These are phyloP conservation scores for Magallana angulata DNA, from an alignment of 1,140 invertebrate species.

Conservation along the genomic window DNA sequence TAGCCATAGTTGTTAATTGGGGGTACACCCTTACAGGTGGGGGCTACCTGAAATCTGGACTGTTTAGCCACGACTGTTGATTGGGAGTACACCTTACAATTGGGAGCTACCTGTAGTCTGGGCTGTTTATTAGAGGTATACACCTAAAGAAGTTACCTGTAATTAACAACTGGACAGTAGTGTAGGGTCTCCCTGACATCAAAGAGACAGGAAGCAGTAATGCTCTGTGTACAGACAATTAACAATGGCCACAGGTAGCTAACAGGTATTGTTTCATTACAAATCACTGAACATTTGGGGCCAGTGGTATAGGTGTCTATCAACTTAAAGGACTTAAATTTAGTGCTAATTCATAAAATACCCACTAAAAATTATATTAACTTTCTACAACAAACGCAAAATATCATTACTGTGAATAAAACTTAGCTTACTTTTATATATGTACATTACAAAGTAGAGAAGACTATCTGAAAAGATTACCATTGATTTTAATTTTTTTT, in stretches of 20 bases:
- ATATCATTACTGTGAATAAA: too few relatives aligned
- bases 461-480: too few relatives aligned
- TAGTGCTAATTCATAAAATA: too few relatives aligned
- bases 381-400: too few relatives aligned
- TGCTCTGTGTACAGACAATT: not conserved
- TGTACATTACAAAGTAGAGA: too few relatives aligned
- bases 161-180: not conserved
- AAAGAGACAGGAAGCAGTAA: not conserved
- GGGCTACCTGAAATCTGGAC: not conserved
- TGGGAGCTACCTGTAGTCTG: not conserved
- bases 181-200: constrained; percentile 7
- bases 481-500: too few relatives aligned
- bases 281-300: not conserved
- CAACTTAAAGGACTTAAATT: too few relatives aligned
- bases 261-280: not conserved
- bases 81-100: not conserved
- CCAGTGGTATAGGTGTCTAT: too few relatives aligned
- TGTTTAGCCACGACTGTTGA: not conserved
- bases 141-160: not conserved
- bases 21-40: not conserved
- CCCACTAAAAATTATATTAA: too few relatives aligned
- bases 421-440: too few relatives aligned
- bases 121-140: not conserved
- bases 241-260: not conserved
- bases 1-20: not conserved